Conservation (phyloP, 64 coral and sea anemone species). For the Actinia tenebrosa region DNA sequence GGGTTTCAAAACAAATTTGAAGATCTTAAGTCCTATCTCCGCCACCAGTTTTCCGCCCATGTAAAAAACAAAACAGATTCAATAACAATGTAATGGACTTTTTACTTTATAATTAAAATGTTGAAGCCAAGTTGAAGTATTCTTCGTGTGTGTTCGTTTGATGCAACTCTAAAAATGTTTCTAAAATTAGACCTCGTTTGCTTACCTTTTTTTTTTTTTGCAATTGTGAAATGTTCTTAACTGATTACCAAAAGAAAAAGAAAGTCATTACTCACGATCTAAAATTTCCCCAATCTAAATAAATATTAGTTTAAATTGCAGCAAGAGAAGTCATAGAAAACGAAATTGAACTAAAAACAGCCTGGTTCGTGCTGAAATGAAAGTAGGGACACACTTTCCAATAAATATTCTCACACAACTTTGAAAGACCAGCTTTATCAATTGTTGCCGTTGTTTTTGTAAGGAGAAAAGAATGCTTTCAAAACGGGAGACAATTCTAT, state of each 20-base stretch:
- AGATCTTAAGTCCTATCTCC: slow-evolving; percentile 7
- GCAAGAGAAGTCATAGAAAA: not conserved
- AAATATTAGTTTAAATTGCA: not conserved
- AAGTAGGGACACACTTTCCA: not conserved
- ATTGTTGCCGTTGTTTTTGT: too few species aligned
- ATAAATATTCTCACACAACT: not conserved
- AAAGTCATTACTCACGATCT: not conserved
- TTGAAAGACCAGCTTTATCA: too few species aligned
- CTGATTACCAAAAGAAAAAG: not conserved
- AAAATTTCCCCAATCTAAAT: not conserved
- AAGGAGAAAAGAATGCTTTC: too few species aligned
- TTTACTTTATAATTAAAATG: not conserved
- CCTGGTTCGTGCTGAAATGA: not conserved
- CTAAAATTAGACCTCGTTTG: not conserved
- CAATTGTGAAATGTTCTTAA: not conserved
- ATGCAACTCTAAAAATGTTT: not conserved
- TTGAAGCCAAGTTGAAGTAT: not conserved
- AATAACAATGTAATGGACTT: slow-evolving; percentile 1
- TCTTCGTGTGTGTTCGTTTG: slow-evolving; percentile 7
- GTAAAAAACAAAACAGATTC: not conserved
- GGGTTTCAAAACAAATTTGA: slow-evolving; percentile 13
- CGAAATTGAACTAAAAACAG: not conserved
- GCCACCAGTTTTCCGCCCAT: not conserved
- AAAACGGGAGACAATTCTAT: too few species aligned
- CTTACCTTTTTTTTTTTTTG: not conserved